phyloP scores from a whole-genome alignment of 2,888 invertebrate genomes.

The Scaptomyza cyrtandrae region DNA sequence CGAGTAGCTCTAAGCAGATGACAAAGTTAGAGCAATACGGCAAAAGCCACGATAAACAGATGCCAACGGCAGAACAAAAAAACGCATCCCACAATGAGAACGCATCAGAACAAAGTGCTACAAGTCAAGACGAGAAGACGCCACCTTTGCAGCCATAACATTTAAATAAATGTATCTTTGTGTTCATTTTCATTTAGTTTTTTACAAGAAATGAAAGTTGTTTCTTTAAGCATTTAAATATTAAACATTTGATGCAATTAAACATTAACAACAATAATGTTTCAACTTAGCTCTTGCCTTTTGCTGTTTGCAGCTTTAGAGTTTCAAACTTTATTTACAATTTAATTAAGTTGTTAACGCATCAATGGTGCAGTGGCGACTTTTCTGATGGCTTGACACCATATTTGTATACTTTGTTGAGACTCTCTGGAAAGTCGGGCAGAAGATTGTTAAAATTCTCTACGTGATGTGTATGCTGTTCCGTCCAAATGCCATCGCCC shows the following conservation, averaged over 20 bases:
- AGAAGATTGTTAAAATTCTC: constrained; percentile 83
- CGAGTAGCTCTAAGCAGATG: neutral
- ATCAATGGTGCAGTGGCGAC: constrained; percentile 44
- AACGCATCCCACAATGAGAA: neutral
- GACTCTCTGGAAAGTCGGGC: constrained; percentile 83
- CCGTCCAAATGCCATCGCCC: constrained; percentile 90
- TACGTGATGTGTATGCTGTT: constrained; percentile 81
- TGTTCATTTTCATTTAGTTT: neutral
- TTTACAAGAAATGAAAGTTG: neutral
- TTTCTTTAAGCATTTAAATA: neutral
- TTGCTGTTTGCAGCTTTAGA: neutral
- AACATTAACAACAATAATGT: no score
- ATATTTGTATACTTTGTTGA: constrained; percentile 81
- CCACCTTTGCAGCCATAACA: neutral
- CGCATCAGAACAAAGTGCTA: neutral
- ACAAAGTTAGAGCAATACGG: neutral
- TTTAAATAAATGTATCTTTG: neutral
- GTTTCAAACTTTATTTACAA: constrained; percentile 28
- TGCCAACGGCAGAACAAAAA: neutral
- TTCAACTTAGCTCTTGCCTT: no score
- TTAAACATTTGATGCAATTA: no score
- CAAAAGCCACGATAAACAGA: neutral
- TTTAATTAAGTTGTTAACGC: neutral
- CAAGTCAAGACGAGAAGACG: neutral
- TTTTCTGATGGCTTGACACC: constrained; percentile 76